Conservation (phyloP, 2,113 vertebrate species). For the Eulemur rufifrons region DNA sequence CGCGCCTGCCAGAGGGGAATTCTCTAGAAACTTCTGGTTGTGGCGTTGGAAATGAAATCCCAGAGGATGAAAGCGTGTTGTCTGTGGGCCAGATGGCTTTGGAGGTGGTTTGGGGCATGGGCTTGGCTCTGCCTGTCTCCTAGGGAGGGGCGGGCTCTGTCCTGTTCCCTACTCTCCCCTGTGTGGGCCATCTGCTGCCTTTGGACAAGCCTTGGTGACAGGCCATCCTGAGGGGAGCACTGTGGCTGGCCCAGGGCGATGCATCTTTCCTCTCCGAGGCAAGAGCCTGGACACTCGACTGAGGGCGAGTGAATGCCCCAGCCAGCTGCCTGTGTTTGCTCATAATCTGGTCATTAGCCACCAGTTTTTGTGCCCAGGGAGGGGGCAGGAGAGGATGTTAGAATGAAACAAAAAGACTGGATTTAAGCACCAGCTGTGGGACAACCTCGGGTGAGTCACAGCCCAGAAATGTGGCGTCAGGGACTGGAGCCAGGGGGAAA, state of each 20-base stretch:
- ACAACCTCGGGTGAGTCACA: conserved; percentile 49
- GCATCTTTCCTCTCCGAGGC: not conserved
- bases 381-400: not conserved
- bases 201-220: not conserved
- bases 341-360: not conserved
- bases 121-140: not conserved
- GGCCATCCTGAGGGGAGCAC: not conserved
- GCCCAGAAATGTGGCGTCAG: conserved; percentile 54
- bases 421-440: conserved; percentile 40
- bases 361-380: not conserved
- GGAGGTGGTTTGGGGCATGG: not conserved
- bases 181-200: not conserved
- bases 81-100: conserved; percentile 63
- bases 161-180: not conserved
- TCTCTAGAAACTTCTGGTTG: conserved; percentile 51
- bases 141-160: not conserved
- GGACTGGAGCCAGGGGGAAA: conserved; percentile 33
- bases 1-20: not conserved
- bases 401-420: conserved; percentile 24
- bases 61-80: not conserved
- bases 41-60: conserved; percentile 23
- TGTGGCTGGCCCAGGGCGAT: not conserved
- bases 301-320: not conserved
- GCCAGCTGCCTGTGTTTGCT: not conserved
- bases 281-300: not conserved